phyloP scores from a whole-genome alignment of 1,140 invertebrate species.

The Aphaenogaster floridana region DNA sequence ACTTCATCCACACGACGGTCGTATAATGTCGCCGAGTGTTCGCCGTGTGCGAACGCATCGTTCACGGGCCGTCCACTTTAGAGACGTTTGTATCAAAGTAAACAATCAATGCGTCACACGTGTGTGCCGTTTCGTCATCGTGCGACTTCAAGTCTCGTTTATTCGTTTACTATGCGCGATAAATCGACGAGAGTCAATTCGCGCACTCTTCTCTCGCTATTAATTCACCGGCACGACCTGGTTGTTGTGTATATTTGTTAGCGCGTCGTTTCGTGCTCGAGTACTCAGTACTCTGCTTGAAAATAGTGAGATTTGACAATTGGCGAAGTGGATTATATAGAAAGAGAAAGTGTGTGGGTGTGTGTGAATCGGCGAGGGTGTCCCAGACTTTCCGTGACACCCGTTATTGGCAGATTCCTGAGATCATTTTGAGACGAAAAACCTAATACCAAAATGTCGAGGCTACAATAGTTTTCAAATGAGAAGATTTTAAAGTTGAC shows the following conservation, averaged over 20 bases:
- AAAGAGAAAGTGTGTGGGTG: too few species aligned
- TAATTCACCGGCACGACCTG: background rate
- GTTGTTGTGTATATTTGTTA: background rate
- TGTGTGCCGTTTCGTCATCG: background rate
- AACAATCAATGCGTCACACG: conserved; percentile 3
- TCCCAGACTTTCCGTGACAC: too few species aligned
- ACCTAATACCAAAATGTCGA: too few species aligned
- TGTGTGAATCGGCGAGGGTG: too few species aligned
- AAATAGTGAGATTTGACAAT: background rate
- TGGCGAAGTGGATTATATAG: too few species aligned
- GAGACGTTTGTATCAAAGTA: conserved; percentile 15
- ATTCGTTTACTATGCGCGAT: background rate
- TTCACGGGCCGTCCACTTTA: background rate
- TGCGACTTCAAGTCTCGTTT: background rate
- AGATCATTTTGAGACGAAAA: too few species aligned
- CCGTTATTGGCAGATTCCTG: too few species aligned
- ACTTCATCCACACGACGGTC: conserved; percentile 15
- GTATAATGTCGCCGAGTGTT: background rate
- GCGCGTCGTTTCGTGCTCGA: background rate
- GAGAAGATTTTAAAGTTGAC: too few species aligned
- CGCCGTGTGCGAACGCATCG: background rate
- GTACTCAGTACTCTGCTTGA: background rate
- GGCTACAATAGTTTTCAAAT: too few species aligned
- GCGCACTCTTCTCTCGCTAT: background rate
- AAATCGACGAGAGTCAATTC: background rate